Evolutionary conservation across 2,888 invertebrate genomes (phyloP), one percentile per base, ranked within the genome.

Genomic region (Drosophila helvetica): DNA sequence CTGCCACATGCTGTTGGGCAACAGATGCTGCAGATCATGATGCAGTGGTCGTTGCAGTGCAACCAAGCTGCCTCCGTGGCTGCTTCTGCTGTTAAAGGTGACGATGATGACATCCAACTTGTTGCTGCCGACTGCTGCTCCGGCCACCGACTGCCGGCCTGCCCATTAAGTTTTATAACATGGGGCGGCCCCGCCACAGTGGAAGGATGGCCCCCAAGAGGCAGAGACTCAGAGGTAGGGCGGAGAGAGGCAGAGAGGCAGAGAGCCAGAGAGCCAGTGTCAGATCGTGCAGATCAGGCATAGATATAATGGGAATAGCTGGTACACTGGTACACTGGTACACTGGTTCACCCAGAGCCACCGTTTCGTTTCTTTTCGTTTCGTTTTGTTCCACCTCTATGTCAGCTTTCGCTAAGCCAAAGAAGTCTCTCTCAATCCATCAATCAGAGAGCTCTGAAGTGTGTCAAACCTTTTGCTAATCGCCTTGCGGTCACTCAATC

Each of bases 391-490:
- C 15, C 53, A 18, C 30, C 30, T 30, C 30, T 10, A 30, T 30
- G 10, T 30, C 10, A 38, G 38, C 38, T 38, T 38, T 38, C 38
- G 38, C 38, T n/a, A 7, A 38, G 7, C 12, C 1, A 15, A 38
- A 38, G 15, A 15, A 15, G 38, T 52, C 38, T 52, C 52, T 18
- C 52, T 52, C 46, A 19, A 66, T 47, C 66, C 66, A 66, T 66
- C 66, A 66, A 66, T 66, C 66, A 66, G 22, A 15, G 4, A 10
- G 48, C 42, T 50, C 38, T 38, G 38, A 66, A 66, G 48, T 66
- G 68, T 66, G 66, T 66, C 66, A 66, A 43, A 66, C 66, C 65
- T 68, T 66, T 56, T 56, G 27, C 66, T 66, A 66, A 68, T 68
- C 68, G 66, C 25, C 68, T n/a, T 25, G 68, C 66, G 66, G 68